Conservation (phyloP, 1,140 invertebrate species). For the Drosophila burlai region DNA sequence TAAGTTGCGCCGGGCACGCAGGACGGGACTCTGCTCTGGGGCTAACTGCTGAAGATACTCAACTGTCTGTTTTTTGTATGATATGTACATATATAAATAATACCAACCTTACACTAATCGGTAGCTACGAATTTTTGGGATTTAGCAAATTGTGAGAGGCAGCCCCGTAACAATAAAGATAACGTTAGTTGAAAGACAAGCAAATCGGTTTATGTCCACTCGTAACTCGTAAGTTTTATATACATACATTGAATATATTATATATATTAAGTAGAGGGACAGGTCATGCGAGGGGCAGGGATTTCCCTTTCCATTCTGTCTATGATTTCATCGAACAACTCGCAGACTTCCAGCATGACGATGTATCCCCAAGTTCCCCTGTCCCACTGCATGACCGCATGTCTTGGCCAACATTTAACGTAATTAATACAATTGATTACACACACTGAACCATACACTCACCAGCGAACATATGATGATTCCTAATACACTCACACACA, state of each 20-base stretch:
- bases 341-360: slow-evolving; percentile 19
- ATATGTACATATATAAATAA: slow-evolving; percentile 74
- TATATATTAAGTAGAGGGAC: slow-evolving; percentile 39
- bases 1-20: slow-evolving; percentile 23
- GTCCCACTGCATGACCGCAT: slow-evolving; percentile 45
- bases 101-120: slow-evolving; percentile 58
- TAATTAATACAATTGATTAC: slow-evolving; percentile 82
- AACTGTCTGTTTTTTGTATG: slow-evolving; percentile 49
- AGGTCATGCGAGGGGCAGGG: slow-evolving; percentile 31
- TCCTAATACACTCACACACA: slow-evolving; percentile 55
- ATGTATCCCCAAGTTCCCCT: background rate
- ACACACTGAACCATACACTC: slow-evolving; percentile 38
- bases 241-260: slow-evolving; percentile 33
- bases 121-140: slow-evolving; percentile 65
- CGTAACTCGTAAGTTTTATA: slow-evolving; percentile 70
- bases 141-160: slow-evolving; percentile 60
- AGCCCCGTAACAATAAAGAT: slow-evolving; percentile 43
- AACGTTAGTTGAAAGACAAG: slow-evolving; percentile 52
- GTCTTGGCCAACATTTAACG: slow-evolving; percentile 72
- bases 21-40: slow-evolving; percentile 6
- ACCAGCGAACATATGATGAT: slow-evolving; percentile 73
- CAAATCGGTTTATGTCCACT: slow-evolving; percentile 82
- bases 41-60: slow-evolving; percentile 19
- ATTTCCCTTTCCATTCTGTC: background rate
- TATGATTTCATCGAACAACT: background rate